Evolutionary conservation across 2,113 vertebrate genomes (phyloP), one percentile per base, ranked within the genome.

Genomic region (Oryzias javanicus): DNA sequence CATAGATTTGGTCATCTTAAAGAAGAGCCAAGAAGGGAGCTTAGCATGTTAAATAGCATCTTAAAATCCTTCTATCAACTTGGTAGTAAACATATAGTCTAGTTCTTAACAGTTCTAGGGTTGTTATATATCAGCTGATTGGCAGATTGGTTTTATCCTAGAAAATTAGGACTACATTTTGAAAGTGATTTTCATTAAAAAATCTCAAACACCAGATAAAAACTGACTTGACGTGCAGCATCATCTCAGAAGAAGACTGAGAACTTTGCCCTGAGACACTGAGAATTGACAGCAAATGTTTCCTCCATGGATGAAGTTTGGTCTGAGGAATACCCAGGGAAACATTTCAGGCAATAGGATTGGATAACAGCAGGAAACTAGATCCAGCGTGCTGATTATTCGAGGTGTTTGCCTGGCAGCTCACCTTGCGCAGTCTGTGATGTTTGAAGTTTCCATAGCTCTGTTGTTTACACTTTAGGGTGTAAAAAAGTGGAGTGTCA

Each of bases 401-500:
- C 18, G 55, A 66, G 72, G 83, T 69, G 83, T 80, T 71, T 66
- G 71, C 46, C 44, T 4, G 10, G 61, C 76, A 72, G 74, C 55
- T 78, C 61, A 29, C 14, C 40, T 49, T 41, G 48, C 45, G 56
- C 56, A 64, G 67, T 12, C 49, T 10, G 44, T 66, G 55, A 29
- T 6, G 41, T 40, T 44, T 5, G 20, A 17, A 5, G 66, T 81
- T 71, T 76, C 78, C 72, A 71, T 71, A 72, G 62, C 1, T 27
- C 14, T 47, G 53, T 59, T 76, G 74, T 78, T 81, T 60, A 69
- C 78, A 57, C 55, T 1, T n/a, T 0, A 62, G 64, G 47, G 71
- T 58, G 64, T 60, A 55, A 67, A 44, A 58, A 16, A 42, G 29
- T 56, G 16, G 42, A 16, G 0, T 13, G 20, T 25, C 57, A 29